Evolutionary conservation across 2,113 vertebrate genomes (phyloP), one percentile per base, ranked within the genome.

Genomic region (Dasyornis broadbenti): DNA sequence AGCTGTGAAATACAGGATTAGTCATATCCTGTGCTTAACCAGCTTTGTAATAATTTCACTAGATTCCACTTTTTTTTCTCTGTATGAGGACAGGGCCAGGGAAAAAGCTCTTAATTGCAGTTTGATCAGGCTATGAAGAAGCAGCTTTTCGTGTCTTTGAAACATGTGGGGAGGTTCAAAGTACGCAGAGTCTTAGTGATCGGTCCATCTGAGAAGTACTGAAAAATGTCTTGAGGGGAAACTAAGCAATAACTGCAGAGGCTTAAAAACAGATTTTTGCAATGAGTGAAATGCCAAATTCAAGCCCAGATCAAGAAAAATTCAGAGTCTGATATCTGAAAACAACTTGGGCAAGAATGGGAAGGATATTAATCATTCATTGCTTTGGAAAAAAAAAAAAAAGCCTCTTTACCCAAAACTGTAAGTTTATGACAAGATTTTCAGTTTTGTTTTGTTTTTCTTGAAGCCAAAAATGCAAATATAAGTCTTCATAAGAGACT

Each of bases 1-100:
- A 95, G 91, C 96, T 96, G 95, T 94, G 94, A 96, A 91, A 80
- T 61, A 84, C 18, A 10, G 89, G 94, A 94, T 94, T 97, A 96
- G 86, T 91, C 91, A 89, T 96, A 96, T 96, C 91, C 83, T 87
- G 30, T 82, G 83, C 70, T 94, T 95, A 96, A 96, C 83, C 78
- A 91, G 70, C 81, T 96, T 94, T 92, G 70, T 94, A 89, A 91
- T 91, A 94, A 85, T 94, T 94, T 95, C 66, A 31, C 66, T 84
- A 26, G n/a, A 84, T 86, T 89, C 73, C 3, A 54, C 83, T 96
- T 77, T 82, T 82, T 82, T 90, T 92, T 87, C 80, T 77, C 28
- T 50, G 11, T 87, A 33, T 82, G 78, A 94, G 59, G 66, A 66
- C 45, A 76, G 53, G 39, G 49, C 76, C n/a, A 61, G 52, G 71